These are phyloP conservation scores for Crypturellus undulatus DNA, from an alignment of 2,113 vertebrate genomes.

Conservation along the genomic window DNA sequence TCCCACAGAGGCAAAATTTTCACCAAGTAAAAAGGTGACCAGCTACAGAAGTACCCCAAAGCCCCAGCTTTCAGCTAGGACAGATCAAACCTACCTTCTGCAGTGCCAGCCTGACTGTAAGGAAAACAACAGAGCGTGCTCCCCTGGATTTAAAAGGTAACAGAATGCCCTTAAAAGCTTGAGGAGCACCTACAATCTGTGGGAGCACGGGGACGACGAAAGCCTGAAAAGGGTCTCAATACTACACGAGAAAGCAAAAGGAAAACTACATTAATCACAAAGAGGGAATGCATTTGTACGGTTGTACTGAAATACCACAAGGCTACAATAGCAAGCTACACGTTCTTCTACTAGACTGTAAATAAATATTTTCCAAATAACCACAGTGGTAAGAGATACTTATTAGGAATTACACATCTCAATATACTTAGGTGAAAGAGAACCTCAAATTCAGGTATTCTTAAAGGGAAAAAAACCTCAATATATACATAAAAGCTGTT, in stretches of 20 bases:
- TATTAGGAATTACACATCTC: slow-evolving; percentile 53
- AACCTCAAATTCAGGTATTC: not conserved
- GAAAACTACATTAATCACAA: slow-evolving; percentile 58
- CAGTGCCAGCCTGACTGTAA: not conserved
- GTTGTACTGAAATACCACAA: slow-evolving; percentile 59
- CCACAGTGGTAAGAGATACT: slow-evolving; percentile 27
- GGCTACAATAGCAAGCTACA: slow-evolving; percentile 59
- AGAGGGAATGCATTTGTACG: slow-evolving; percentile 53
- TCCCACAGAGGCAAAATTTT: not conserved
- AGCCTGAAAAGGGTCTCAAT: slow-evolving; percentile 25
- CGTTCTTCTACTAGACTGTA: slow-evolving; percentile 56
- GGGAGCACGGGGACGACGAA: slow-evolving; percentile 8
- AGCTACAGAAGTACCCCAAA: not conserved
- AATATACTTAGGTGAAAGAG: slow-evolving; percentile 18
- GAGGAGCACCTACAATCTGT: not conserved
- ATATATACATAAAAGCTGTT: too few species aligned
- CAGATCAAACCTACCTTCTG: not conserved
- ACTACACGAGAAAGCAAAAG: slow-evolving; percentile 38
- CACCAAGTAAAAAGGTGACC: not conserved
- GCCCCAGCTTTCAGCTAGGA: not conserved
- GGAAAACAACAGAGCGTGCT: not conserved
- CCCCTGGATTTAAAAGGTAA: not conserved
- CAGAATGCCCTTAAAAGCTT: not conserved
- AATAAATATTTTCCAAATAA: slow-evolving; percentile 67
- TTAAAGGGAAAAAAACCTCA: not conserved